phyloP scores from a whole-genome alignment of 2,888 invertebrate species.

The Schizaphis graminum region DNA sequence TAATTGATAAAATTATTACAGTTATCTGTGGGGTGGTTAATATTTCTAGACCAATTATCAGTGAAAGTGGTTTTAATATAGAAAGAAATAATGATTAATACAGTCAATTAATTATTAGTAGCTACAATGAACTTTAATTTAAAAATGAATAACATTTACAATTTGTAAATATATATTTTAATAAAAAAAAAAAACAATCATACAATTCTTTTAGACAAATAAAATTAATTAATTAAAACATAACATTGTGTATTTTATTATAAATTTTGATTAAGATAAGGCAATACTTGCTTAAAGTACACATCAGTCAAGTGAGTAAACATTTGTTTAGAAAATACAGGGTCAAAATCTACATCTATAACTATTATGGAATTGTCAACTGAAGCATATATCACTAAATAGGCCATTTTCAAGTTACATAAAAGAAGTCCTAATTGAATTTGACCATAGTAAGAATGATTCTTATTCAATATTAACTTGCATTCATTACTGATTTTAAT shows the following conservation, averaged over 20 bases:
- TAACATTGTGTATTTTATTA: conserved; percentile 8
- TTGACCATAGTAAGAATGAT: conserved; percentile 6
- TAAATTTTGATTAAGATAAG: background rate
- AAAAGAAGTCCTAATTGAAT: conserved; percentile 20
- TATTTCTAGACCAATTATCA: conserved; percentile 36
- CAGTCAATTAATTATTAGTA: too few relatives aligned
- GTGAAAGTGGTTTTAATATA: conserved; percentile 29
- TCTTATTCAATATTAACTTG: conserved; percentile 14
- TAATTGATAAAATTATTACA: conserved; percentile 19
- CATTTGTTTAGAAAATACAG: background rate
- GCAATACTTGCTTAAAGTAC: conserved; percentile 15
- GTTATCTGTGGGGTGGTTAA: conserved; percentile 49
- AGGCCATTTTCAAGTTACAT: conserved; percentile 7
- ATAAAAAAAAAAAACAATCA: too few relatives aligned
- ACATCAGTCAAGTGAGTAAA: conserved; percentile 19
- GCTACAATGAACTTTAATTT: too few relatives aligned
- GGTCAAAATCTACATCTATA: conserved; percentile 9
- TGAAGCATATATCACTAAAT: conserved; percentile 20
- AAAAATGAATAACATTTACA: too few relatives aligned
- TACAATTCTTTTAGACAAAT: too few relatives aligned
- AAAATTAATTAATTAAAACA: too few relatives aligned
- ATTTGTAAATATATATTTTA: too few relatives aligned
- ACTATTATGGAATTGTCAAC: background rate
- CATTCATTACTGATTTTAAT: background rate
- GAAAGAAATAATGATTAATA: background rate